Conservation (phyloP, 2,888 invertebrate species). For the Aethes cnicana region DNA sequence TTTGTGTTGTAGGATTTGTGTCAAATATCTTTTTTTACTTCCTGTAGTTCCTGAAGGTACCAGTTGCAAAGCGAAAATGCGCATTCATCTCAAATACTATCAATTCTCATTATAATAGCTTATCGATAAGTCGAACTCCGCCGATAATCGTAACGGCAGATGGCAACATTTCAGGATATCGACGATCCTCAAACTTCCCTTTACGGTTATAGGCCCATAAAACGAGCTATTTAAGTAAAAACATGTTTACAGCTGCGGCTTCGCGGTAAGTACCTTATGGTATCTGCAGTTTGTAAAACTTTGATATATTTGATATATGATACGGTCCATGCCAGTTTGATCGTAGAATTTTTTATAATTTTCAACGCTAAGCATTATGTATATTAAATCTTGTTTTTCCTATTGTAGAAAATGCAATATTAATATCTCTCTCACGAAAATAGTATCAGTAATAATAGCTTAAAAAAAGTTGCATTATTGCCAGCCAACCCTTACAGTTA, state of each 20-base stretch:
- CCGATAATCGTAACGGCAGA: constrained; percentile 55
- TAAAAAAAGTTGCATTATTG: too few relatives aligned
- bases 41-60: too few relatives aligned
- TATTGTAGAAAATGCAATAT: too few relatives aligned
- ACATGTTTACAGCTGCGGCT: constrained; percentile 73
- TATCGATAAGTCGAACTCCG: constrained; percentile 18
- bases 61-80: too few relatives aligned
- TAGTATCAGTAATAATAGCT: too few relatives aligned
- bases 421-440: too few relatives aligned
- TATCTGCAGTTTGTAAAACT: constrained; percentile 54
- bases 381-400: too few relatives aligned
- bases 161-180: constrained; percentile 54
- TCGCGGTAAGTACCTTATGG: constrained; percentile 66
- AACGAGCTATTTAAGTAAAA: constrained; percentile 71
- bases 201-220: constrained; percentile 76
- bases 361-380: too few relatives aligned
- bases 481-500: too few relatives aligned
- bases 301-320: too few relatives aligned
- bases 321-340: constrained; percentile 17
- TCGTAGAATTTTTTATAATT: neutral
- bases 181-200: constrained; percentile 69
- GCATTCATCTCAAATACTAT: neutral
- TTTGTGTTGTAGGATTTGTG: too few relatives aligned
- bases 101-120: neutral
- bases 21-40: too few relatives aligned